A percentile compares a stretch with the other conserved stretches of the same genome.
Conservation (phyloP, 2,888 invertebrate genomes). For the Hetaerina titia region DNA sequence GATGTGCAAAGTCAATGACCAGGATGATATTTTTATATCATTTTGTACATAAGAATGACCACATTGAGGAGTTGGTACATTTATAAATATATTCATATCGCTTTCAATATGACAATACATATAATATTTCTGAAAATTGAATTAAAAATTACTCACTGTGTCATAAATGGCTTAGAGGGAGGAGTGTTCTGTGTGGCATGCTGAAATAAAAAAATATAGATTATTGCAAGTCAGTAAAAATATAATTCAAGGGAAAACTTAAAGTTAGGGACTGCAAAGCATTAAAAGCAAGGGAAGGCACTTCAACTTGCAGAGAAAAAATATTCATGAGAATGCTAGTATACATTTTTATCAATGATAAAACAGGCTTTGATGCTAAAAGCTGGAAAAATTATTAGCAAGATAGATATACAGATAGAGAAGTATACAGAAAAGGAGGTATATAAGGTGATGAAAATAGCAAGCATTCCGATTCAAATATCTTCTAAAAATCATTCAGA, state of each 20-base stretch:
- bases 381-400: no score
- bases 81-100: no score
- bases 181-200: constrained; percentile 66
- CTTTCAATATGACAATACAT: background rate
- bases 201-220: constrained; percentile 64
- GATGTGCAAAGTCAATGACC: background rate
- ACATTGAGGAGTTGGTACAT: no score
- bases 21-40: background rate
- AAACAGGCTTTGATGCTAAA: no score
- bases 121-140: background rate
- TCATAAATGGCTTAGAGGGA: constrained; percentile 86
- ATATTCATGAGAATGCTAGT: no score
- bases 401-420: no score
- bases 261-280: background rate
- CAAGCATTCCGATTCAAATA: no score
- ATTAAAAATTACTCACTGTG: constrained; percentile 82
- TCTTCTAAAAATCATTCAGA: no score
- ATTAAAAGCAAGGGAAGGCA: background rate
- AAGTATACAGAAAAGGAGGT: no score
- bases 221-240: constrained; percentile 4
- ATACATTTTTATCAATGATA: no score
- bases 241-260: background rate
- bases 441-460: no score
- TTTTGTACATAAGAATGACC: no score
- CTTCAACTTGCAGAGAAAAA: background rate